A percentile compares a stretch with the other conserved stretches of the same genome.
Conservation (phyloP, 2,113 vertebrate species). For the Vireo altiloquus region DNA sequence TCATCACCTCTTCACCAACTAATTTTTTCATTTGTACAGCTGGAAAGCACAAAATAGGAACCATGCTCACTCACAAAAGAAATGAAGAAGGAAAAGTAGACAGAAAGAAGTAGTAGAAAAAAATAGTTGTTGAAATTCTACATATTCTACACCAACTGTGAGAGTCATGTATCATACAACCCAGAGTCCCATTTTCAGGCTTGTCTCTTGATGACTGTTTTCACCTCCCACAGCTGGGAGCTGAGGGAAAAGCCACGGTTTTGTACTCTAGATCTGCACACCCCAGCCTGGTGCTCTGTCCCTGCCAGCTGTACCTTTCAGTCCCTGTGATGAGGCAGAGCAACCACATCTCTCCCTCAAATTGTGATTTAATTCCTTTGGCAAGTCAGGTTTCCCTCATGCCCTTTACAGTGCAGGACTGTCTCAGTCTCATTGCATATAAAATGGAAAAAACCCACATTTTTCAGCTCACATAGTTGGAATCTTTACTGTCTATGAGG, state of each 20-base stretch:
- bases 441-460: background rate
- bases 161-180: background rate
- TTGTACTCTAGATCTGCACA: background rate
- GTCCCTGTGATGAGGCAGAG: background rate
- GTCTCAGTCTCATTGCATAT: background rate
- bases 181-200: background rate
- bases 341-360: background rate
- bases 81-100: background rate
- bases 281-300: background rate
- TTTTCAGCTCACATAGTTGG: background rate
- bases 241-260: background rate
- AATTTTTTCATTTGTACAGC: background rate
- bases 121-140: background rate
- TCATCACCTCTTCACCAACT: background rate
- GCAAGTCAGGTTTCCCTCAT: background rate
- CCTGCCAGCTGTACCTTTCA: background rate
- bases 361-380: background rate
- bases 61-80: background rate
- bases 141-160: background rate
- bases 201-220: background rate
- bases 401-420: background rate
- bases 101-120: background rate
- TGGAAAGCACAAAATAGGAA: background rate
- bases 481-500: background rate
- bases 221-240: background rate